Base-by-base conservation (phyloP, 2,113 vertebrate species). In the Caretta caretta region DNA sequence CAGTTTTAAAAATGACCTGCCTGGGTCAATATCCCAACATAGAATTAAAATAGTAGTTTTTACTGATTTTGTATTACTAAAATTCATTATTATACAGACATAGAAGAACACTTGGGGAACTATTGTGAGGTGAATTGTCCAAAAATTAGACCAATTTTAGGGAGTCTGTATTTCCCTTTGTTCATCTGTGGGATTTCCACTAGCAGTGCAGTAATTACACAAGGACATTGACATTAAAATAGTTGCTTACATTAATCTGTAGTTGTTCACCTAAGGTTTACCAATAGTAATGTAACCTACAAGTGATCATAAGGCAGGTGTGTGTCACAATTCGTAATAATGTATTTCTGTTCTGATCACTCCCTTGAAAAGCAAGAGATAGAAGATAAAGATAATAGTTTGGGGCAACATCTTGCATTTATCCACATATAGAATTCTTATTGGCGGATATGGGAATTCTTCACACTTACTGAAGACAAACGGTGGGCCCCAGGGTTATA, bases 301-400 rank as follows among this genome's bases (percentile, higher is more conserved):
- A 8, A 42, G n/a, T 12, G 80, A 79, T 79, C 85, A 72, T 69
- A n/a, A 72, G 59, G 27, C 8, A 1, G 3, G 7, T 78, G 8
- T 0, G 1, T 19, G 5, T 22, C 22, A 0, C 2, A 5, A 8
- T 35, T 14, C 54, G 38, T 62, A 80, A 19, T n/a, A 69, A 87
- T 85, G 76, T 76, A 42, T 50, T 78, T 62, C 29, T 88, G 7
- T 51, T 88, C 0, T 24, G 6, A 25, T 56, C 86, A 81, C 56
- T 49, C 56, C 51, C 27, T 27, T 50, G 72, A 84, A 79, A 84
- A 53, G 25, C 56, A 59, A 38, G 42, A 31, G 79, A 53, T 59
- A 50, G 13, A 16, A 69, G n/a, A 50, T 7, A 62, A 4, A 4
- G 46, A 54, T 90, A n/a, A 46, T 46, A 48, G 48, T 20, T 46